Evolutionary conservation across 1,140 invertebrate species (phyloP), one percentile per base, ranked within the genome.

Genomic region (Pygmarrhopalites habei): DNA sequence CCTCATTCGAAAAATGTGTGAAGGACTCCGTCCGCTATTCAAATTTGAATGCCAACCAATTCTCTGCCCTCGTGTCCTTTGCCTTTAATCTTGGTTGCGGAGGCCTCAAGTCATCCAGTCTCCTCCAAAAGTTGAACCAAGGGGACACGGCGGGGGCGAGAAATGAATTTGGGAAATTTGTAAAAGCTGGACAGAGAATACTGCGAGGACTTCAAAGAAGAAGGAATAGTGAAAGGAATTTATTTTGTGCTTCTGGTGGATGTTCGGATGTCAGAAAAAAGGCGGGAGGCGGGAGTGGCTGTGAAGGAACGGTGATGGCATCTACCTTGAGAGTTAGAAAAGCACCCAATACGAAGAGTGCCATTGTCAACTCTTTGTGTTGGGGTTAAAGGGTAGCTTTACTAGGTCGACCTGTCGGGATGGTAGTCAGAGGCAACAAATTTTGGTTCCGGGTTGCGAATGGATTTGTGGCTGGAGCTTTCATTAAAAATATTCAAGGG

Each of bases 1-100:
- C 43, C 2, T 35, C 15, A 12, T 68, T 65, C 44, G 66, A 68
- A 47, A 25, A 26, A 21, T 68, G 66, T 28, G 58, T 68, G n/a
- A 23, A 23, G 1, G 43, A 46, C 29, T 15, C 25, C 1, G 58
- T 62, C 10, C 64, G 62, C 0, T 64, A 58, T n/a, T 1, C 52
- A 7, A 62, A 55, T 21, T 29, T 68, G 21, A 68, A 65, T 29
- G 67, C 59, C 10, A 47, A 65, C 19, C 67, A 68, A 57, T 68
- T 41, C 21, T 68, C 67, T 35, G 67, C 67, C 17, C 57, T 68
- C 1, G 67, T 28, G 2, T 65, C 62, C 15, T 68, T 68, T 41
- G 49, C 60, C 2, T 68, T 68, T 32, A 68, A 68, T 52, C 32
- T 68, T 17, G 67, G 67, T 1, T 68, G 67, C 51, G 67, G 62